phyloP scores from a whole-genome alignment of 2,888 invertebrate genomes.

The Tupiocoris notatus region DNA sequence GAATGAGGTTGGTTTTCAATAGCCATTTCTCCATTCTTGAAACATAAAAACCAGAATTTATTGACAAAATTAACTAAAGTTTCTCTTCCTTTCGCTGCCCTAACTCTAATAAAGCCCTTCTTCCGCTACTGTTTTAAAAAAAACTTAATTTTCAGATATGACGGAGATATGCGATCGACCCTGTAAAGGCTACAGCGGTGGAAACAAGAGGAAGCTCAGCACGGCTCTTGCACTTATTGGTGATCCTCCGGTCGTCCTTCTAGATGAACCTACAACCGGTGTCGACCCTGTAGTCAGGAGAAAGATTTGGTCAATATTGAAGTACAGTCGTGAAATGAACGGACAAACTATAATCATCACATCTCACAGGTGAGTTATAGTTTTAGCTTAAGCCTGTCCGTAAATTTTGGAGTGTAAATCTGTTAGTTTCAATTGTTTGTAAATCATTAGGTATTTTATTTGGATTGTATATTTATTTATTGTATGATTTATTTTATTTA shows the following conservation, averaged over 20 bases:
- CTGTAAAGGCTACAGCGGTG: constrained; percentile 62
- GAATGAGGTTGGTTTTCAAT: too few species aligned
- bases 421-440: too few species aligned
- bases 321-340: constrained; percentile 62
- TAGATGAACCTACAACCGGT: constrained; percentile 64
- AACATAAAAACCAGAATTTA: neutral
- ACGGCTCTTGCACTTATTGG: constrained; percentile 71
- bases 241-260: constrained; percentile 66
- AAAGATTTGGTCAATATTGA: constrained; percentile 75
- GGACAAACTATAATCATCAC: constrained; percentile 78
- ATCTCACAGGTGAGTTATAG: constrained; percentile 60
- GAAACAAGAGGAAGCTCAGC: constrained; percentile 72
- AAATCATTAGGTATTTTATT: too few species aligned
- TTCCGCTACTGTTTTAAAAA: too few species aligned
- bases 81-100: too few species aligned
- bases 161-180: constrained; percentile 47
- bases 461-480: too few species aligned
- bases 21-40: too few species aligned
- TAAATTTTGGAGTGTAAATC: too few species aligned
- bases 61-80: too few species aligned
- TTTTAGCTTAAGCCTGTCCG: too few species aligned
- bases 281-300: constrained; percentile 80
- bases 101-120: too few species aligned
- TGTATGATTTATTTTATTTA: too few species aligned
- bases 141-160: constrained; percentile 44